Percentiles rank a stretch among this genome's conserved stretches.
Evolutionary conservation across 2,888 invertebrate species (phyloP).

Genomic region (Agrilus biguttatus): DNA sequence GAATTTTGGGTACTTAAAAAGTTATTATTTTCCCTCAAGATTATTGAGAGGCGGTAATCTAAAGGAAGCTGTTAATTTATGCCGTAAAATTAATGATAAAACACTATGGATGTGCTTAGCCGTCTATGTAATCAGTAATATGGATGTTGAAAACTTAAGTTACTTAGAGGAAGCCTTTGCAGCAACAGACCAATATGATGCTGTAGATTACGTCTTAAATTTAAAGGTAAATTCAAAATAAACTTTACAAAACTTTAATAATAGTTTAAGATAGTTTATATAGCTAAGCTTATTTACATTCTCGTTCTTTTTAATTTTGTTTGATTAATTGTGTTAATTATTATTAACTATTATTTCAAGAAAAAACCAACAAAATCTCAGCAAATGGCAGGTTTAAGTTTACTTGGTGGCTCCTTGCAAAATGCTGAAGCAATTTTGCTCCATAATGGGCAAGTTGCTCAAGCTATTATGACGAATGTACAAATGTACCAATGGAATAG

Average conservation of each 20-base stretch:
- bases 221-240: constrained; percentile 44
- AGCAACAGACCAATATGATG: constrained; percentile 71
- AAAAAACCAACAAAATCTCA: constrained; percentile 37
- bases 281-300: too few relatives aligned
- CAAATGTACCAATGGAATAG: constrained; percentile 61
- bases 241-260: not conserved
- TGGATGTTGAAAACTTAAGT: constrained; percentile 55
- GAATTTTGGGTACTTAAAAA: too few relatives aligned
- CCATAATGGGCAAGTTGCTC: constrained; percentile 49
- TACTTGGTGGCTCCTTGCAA: constrained; percentile 49
- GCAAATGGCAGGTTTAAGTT: constrained; percentile 50
- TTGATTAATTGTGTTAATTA: not conserved
- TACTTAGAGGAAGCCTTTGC: constrained; percentile 94
- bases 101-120: constrained; percentile 92
- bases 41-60: constrained; percentile 35
- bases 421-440: constrained; percentile 60
- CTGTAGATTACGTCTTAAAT: constrained; percentile 73
- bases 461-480: constrained; percentile 58
- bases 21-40: constrained; percentile 23
- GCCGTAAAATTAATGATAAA: constrained; percentile 33
- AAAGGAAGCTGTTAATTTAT: constrained; percentile 25
- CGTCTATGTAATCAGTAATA: constrained; percentile 74
- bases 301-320: not conserved
- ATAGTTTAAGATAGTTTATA: not conserved
- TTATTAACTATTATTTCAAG: constrained; percentile 20